phyloP scores from a whole-genome alignment of 2,113 vertebrate genomes.

The Myotis yumanensis region DNA sequence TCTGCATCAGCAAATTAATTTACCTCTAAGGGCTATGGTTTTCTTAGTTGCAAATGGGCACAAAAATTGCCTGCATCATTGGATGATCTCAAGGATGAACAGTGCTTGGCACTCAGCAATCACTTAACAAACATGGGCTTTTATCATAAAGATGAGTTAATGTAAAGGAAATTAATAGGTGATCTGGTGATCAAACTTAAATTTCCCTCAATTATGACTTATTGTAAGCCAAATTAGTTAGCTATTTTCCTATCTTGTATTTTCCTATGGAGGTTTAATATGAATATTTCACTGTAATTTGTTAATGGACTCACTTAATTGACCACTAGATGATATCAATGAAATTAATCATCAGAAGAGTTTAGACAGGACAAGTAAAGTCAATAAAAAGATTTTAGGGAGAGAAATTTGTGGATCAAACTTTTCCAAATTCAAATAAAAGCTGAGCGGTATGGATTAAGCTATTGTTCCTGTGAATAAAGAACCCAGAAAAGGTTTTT shows the following conservation, averaged over 20 bases:
- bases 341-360: neutral
- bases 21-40: neutral
- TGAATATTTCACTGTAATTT: conserved; percentile 5
- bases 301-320: neutral
- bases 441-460: neutral
- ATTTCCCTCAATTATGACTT: neutral
- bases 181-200: neutral
- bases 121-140: neutral
- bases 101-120: neutral
- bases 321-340: neutral
- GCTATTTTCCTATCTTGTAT: neutral
- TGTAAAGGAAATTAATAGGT: neutral
- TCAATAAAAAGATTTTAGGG: neutral
- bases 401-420: neutral
- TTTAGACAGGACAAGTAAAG: neutral
- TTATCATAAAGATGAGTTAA: neutral
- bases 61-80: neutral
- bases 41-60: neutral
- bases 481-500: neutral
- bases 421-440: neutral
- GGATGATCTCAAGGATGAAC: neutral
- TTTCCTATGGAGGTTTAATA: neutral
- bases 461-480: conserved; percentile 22
- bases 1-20: neutral
- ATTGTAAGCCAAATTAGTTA: neutral